Evolutionary conservation across 1,140 invertebrate species (phyloP).

Genomic region (Drosophila melanogaster): Release_6_plus_ISO1_MT NT_033777.3:4871001-4871500

Average conservation of each 20-base stretch:
- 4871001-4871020: conserved; percentile 83
- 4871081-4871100: conserved; percentile 60
- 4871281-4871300: conserved; percentile 40
- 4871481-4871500: not conserved
- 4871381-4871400: conserved; percentile 35
- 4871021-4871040: conserved; percentile 84
- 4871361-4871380: conserved; percentile 14
- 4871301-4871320: conserved; percentile 35
- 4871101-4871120: conserved; percentile 21
- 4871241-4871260: conserved; percentile 67
- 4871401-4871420: conserved; percentile 8
- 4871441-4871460: no score
- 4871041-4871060: conserved; percentile 83
- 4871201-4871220: conserved; percentile 74
- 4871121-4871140: not conserved
- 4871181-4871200: conserved; percentile 26
- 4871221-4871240: conserved; percentile 67
- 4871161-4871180: conserved; percentile 5
- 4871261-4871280: conserved; percentile 19
- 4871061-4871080: conserved; percentile 63
- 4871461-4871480: no score
- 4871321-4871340: conserved; percentile 18
- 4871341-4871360: conserved; percentile 29
- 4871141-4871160: conserved; percentile 2
- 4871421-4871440: no score